A percentile compares a stretch with the other conserved stretches of the same genome.
These are phyloP conservation scores for Brachyrhaphis roseni DNA, from an alignment of 2,797 vertebrate species.

Conservation along the genomic window DNA sequence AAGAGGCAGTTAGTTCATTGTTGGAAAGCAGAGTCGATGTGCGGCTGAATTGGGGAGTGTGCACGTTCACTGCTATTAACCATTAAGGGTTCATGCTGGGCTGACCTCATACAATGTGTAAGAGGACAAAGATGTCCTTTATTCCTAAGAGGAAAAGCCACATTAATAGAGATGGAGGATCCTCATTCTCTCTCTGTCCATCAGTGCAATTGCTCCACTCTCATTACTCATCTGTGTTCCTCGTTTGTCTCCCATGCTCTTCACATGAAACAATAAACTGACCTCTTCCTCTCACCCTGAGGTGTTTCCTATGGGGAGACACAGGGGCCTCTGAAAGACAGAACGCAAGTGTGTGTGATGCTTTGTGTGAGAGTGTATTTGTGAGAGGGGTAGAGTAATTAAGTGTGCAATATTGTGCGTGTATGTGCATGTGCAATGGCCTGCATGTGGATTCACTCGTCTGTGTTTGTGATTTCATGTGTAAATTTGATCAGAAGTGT, in stretches of 20 bases:
- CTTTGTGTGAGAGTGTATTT: slow-evolving; percentile 62
- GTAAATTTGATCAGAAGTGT: slow-evolving; percentile 70
- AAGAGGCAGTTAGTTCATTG: slow-evolving; percentile 61
- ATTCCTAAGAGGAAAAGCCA: slow-evolving; percentile 38
- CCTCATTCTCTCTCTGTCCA: slow-evolving; percentile 48
- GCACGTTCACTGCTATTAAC: slow-evolving; percentile 46
- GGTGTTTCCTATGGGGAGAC: slow-evolving; percentile 66
- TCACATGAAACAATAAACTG: slow-evolving; percentile 73
- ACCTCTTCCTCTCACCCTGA: slow-evolving; percentile 71
- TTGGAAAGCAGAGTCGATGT: slow-evolving; percentile 38
- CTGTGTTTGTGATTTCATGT: slow-evolving; percentile 51
- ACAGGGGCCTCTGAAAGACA: slow-evolving; percentile 62
- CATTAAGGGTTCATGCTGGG: slow-evolving; percentile 63
- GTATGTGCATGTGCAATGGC: slow-evolving; percentile 40
- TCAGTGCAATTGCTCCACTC: slow-evolving; percentile 48
- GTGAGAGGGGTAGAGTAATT: slow-evolving; percentile 66
- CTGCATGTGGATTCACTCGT: slow-evolving; percentile 31
- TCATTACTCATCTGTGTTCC: slow-evolving; percentile 64
- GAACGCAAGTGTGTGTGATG: slow-evolving; percentile 57
- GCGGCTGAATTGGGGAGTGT: slow-evolving; percentile 31
- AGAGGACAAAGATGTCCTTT: slow-evolving; percentile 43
- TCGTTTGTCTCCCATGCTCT: slow-evolving; percentile 73
- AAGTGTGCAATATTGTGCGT: slow-evolving; percentile 53
- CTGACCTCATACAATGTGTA: slow-evolving; percentile 67
- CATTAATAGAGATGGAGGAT: slow-evolving; percentile 66